Evolutionary conservation across 2,888 invertebrate genomes (phyloP).

Genomic region (Hoplodrina ambigua): DNA sequence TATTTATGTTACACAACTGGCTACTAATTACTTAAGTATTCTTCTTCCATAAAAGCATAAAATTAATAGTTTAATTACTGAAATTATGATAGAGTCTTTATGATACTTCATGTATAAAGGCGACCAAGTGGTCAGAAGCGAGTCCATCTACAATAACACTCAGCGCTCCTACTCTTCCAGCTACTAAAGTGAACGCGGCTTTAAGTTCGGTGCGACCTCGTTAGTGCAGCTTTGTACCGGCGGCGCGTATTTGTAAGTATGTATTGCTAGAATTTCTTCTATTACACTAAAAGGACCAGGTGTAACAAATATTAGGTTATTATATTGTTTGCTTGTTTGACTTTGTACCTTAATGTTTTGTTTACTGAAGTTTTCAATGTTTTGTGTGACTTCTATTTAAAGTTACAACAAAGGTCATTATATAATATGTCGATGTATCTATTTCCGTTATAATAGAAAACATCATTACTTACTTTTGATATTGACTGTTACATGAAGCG

Average conservation of each 20-base stretch:
- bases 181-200: not conserved
- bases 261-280: constrained; percentile 11
- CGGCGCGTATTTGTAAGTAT: not conserved
- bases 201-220: not conserved
- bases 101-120: no score
- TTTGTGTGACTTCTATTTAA: not conserved
- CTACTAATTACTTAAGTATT: constrained; percentile 4
- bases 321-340: constrained; percentile 25
- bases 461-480: not conserved
- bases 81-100: no score
- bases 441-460: not conserved
- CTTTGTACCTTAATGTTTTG: constrained; percentile 7
- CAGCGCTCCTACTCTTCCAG: not conserved
- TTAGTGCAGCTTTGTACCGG: not conserved
- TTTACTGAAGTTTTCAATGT: constrained; percentile 5
- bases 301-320: constrained; percentile 7
- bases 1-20: constrained; percentile 2
- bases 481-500: not conserved
- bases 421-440: not conserved
- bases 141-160: not conserved
- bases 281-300: constrained; percentile 16
- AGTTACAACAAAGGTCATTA: constrained; percentile 9
- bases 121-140: not conserved
- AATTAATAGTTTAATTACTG: no score
- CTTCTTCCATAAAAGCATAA: not conserved